phyloP scores from a whole-genome alignment of 2,113 vertebrate species.

The Sterrhoptilus dennistouni region DNA sequence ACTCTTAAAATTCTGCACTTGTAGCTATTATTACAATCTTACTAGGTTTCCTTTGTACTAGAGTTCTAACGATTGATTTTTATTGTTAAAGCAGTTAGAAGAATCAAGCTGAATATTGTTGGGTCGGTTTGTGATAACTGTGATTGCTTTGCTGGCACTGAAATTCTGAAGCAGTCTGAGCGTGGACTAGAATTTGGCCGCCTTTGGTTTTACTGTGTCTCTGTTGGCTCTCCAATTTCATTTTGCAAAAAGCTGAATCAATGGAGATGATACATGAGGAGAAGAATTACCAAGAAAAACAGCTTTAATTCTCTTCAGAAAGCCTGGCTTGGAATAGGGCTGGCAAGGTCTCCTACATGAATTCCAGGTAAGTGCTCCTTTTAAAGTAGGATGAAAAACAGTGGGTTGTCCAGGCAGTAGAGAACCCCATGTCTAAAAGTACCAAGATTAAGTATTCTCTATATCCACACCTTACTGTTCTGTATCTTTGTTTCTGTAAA shows the following conservation, averaged over 20 bases:
- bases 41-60: not conserved
- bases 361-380: constrained; percentile 3
- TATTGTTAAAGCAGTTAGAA: constrained; percentile 7
- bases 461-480: not conserved
- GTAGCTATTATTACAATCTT: not conserved
- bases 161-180: not conserved
- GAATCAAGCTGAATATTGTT: not conserved
- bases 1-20: not conserved
- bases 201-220: constrained; percentile 1
- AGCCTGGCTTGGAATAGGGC: not conserved
- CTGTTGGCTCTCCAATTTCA: constrained; percentile 18
- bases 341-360: not conserved
- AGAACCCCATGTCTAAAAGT: not conserved
- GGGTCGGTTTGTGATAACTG: not conserved
- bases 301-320: not conserved
- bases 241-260: constrained; percentile 21
- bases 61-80: not conserved
- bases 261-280: not conserved
- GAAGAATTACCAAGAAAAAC: not conserved
- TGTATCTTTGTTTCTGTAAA: not conserved
- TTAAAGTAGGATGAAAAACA: not conserved
- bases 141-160: constrained; percentile 16
- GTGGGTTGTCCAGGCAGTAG: not conserved
- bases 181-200: not conserved
- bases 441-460: not conserved